Base-by-base conservation (phyloP, 2,113 vertebrate species). In the Etheostoma spectabile region DNA sequence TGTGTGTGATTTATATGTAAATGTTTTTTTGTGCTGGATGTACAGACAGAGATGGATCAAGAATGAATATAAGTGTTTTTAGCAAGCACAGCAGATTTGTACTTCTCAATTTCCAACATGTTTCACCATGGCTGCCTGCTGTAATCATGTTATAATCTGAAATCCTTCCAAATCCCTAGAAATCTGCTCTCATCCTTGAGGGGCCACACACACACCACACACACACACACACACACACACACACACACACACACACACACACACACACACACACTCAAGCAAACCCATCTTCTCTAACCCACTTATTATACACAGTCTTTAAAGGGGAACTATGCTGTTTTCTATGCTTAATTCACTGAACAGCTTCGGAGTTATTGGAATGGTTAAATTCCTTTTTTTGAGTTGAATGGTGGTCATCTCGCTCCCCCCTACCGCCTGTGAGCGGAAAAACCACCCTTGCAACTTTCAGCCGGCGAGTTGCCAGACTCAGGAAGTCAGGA, bases 151-250 rank as follows among this genome's bases (percentile, higher is more conserved):
- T 83, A 81, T 92, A 92, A 95, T 94, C 93, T 92, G 87, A 92
- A 94, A 95, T 94, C 89, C 91, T 79, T 90, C 82, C 80, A 93
- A 94, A 94, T 93, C 92, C 90, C 76, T 91, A 68, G 74, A 92
- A 91, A 94, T 92, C 88, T 89, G 77, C n/a, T 81, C 49, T 75
- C 33, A 70, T 55, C 62, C 33, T 73, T 14, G 2, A 78, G 51
- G 55, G 72, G 15, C 7, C 46, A 70, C 52, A 21, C n/a, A 30
- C 22, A 21, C 35, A 11, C 27, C 64, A n/a, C 46, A 12, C 52
- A 38, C 35, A 8, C 35, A 38, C 35, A 38, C 35, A 38, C 35
- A 38, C 35, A 8, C 35, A 56, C 73, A 57, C 24, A 24, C 42
- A 38, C 22, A 45, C 22, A 48, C 64, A 13, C 52, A 55, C 22